Evolutionary conservation across 2,888 invertebrate species (phyloP).

Genomic region (Auanema sp.): DNA sequence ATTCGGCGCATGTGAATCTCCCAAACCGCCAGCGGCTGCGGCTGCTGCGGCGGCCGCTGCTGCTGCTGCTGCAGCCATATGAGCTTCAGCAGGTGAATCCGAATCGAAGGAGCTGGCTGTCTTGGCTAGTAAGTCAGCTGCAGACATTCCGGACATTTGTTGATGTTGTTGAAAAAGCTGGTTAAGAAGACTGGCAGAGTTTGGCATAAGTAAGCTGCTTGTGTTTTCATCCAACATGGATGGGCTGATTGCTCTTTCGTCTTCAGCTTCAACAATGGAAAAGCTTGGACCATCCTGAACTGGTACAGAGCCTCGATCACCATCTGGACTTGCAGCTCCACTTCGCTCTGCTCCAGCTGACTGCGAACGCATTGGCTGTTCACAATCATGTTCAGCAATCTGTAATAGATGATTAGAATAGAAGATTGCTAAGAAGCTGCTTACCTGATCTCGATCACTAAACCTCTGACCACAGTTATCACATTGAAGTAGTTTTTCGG

Average conservation of each 20-base stretch:
- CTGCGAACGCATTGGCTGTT: not conserved
- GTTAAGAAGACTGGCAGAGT: too few relatives aligned
- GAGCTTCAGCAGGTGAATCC: too few relatives aligned
- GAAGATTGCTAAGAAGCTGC: not conserved
- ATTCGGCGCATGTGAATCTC: not conserved
- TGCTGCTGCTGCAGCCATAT: too few relatives aligned
- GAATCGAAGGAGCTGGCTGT: too few relatives aligned
- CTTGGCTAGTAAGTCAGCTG: too few relatives aligned
- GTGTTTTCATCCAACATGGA: not conserved
- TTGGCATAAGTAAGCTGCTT: constrained; percentile 1
- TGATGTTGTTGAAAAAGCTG: too few relatives aligned
- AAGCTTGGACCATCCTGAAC: constrained; percentile 11
- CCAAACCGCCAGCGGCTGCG: too few relatives aligned
- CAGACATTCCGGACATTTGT: too few relatives aligned
- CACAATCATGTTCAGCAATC: not conserved
- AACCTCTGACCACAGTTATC: constrained; percentile 35
- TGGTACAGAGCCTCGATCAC: constrained; percentile 19
- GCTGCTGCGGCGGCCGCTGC: too few relatives aligned
- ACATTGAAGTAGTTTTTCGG: constrained; percentile 37
- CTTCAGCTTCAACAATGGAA: constrained; percentile 10
- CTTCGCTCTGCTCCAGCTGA: constrained; percentile 12
- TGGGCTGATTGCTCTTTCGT: not conserved
- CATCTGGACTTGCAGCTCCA: constrained; percentile 12
- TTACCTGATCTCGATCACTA: constrained; percentile 36
- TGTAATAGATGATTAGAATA: not conserved